Evolutionary conservation across 2,113 vertebrate species (phyloP).

Genomic region (Mirza zaza): DNA sequence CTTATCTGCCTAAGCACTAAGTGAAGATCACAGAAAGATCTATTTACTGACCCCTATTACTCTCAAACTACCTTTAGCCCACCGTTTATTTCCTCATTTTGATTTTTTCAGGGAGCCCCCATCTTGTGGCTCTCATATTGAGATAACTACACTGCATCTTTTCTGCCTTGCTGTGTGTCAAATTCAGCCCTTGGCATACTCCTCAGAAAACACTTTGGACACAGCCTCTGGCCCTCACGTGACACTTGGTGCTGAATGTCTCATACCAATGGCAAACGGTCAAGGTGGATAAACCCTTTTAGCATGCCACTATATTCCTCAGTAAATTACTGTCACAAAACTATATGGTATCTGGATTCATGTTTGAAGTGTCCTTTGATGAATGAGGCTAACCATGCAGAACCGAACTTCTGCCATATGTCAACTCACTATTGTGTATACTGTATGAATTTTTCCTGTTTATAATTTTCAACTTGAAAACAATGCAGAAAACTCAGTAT

Average conservation of each 20-base stretch:
- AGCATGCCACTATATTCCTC: background rate
- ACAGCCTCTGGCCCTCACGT: background rate
- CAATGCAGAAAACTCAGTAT: background rate
- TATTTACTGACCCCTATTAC: background rate
- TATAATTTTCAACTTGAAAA: slow-evolving; percentile 5
- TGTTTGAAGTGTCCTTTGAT: background rate
- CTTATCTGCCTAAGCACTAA: background rate
- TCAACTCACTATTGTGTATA: background rate
- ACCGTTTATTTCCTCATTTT: background rate
- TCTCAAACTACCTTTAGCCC: background rate
- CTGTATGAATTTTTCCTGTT: background rate
- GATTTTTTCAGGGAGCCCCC: background rate
- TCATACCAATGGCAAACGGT: background rate
- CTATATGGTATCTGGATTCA: background rate
- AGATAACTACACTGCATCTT: background rate
- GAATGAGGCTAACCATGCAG: background rate
- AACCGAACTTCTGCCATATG: background rate
- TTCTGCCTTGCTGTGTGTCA: background rate
- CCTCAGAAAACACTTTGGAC: background rate
- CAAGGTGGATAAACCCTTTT: background rate
- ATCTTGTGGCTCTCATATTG: background rate
- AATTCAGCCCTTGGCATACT: background rate
- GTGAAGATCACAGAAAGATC: background rate
- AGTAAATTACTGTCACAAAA: background rate
- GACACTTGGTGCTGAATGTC: background rate